Percentiles rank a stretch among this genome's conserved stretches.
Evolutionary conservation across 2,888 invertebrate genomes (phyloP).

Genomic region (Coleophora deauratella): DNA sequence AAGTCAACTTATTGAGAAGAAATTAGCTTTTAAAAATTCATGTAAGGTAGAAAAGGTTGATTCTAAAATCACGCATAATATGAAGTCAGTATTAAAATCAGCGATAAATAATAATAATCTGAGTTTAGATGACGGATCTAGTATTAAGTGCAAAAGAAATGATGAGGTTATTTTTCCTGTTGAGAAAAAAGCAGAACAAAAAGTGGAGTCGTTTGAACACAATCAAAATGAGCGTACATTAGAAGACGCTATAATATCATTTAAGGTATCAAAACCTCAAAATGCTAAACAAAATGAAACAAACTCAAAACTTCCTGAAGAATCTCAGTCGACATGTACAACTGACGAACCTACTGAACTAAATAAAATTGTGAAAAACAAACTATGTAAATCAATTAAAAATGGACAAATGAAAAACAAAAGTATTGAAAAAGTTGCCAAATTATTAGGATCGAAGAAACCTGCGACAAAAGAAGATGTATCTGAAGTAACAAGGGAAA

Average conservation of each 20-base stretch:
- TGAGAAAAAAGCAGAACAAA: slow-evolving; percentile 8
- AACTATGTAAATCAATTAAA: slow-evolving; percentile 5
- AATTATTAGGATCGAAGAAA: slow-evolving; percentile 9
- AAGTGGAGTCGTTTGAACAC: slow-evolving; percentile 10
- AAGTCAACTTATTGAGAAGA: slow-evolving; percentile 55
- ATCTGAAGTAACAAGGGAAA: slow-evolving; percentile 5
- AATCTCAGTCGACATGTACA: slow-evolving; percentile 17
- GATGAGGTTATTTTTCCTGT: slow-evolving; percentile 7
- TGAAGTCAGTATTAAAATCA: slow-evolving; percentile 59
- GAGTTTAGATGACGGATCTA: slow-evolving; percentile 9
- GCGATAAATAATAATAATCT: slow-evolving; percentile 43
- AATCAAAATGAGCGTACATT: slow-evolving; percentile 6
- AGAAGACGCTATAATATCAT: slow-evolving; percentile 8
- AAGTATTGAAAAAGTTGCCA: slow-evolving; percentile 9
- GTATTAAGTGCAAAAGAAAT: slow-evolving; percentile 9
- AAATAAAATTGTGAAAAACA: slow-evolving; percentile 4
- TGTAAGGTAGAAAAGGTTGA: slow-evolving; percentile 56
- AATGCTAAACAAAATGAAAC: slow-evolving; percentile 8
- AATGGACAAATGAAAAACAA: slow-evolving; percentile 12
- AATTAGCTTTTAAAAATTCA: slow-evolving; percentile 49
- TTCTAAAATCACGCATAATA: slow-evolving; percentile 49
- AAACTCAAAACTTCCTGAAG: slow-evolving; percentile 14
- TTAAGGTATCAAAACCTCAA: slow-evolving; percentile 5
- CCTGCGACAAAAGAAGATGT: slow-evolving; percentile 6
- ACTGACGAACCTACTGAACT: slow-evolving; percentile 4